Base-by-base conservation (phyloP, 1,140 invertebrate species). In the Tyrophagus putrescentiae region DNA sequence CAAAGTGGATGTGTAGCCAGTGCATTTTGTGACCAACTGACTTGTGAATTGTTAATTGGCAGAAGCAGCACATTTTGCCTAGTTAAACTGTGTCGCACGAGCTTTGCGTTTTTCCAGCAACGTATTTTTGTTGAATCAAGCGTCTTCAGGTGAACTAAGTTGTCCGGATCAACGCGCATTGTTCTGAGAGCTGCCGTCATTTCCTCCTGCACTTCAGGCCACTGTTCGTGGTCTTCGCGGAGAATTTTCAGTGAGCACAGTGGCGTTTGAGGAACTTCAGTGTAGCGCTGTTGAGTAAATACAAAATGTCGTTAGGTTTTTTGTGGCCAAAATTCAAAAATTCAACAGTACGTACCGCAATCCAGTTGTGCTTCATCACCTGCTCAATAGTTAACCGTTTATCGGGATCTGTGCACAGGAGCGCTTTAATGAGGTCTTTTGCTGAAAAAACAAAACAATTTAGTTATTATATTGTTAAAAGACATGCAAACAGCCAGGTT, bases 181-280 rank as follows among this genome's bases (percentile, higher is more conserved):
- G 90, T 93, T 33, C 91, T 90, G 36, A 98, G 73, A 0, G 92
- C 95, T 60, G 90, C 81, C 0, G 86, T 94, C 90, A 98, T 96
- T 76, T 98, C 93, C 73, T 98, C 93, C 78, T 98, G 87, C 16
- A 97, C 90, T 70, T 97, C 93, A 3, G 85, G 83, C 93, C 93
- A 97, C 29, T 83, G 80, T 60, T 93, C 89, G 62, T 85, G 84
- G 45, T 87, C 84, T 73, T 97, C 93, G 60, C 84, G 81, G 21
- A 95, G 73, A 65, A 95, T 81, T 57, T 83, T 77, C 27, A 86
- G 80, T 1, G 91, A 94, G 71, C 89, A 83, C 1, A 98, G 77
- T 1, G 93, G 93, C 33, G 92, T 97, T 68, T 88, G 83, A 0
- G 92, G 92, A 16, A 96, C 91, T 64, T 83, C 80, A 1, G 84